Evolutionary conservation across 2,113 vertebrate genomes (phyloP).

Genomic region (Eira barbara): DNA sequence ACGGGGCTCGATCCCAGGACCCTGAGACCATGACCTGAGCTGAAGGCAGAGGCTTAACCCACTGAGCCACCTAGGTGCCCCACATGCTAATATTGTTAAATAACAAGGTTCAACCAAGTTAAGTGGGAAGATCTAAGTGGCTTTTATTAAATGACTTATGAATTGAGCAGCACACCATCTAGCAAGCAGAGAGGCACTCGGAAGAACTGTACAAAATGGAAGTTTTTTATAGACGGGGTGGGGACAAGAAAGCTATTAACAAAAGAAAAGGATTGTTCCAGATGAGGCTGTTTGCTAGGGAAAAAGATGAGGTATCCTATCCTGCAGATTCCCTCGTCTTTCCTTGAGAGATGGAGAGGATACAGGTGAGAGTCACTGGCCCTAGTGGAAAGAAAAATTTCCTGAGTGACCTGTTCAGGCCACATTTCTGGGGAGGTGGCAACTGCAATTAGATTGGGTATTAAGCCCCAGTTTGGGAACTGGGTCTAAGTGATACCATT

Average conservation of each 20-base stretch:
- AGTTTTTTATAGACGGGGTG: background rate
- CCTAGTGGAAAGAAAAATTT: background rate
- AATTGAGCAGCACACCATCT: background rate
- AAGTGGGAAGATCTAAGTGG: background rate
- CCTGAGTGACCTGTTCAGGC: background rate
- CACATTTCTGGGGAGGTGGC: background rate
- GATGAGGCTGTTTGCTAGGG: background rate
- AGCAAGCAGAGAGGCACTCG: background rate
- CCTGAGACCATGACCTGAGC: no score
- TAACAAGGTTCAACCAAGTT: background rate
- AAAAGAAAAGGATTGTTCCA: background rate
- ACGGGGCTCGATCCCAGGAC: no score
- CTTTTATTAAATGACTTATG: background rate
- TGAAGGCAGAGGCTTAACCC: no score
- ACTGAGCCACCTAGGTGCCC: no score
- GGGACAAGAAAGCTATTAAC: background rate
- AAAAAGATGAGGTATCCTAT: background rate
- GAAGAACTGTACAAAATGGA: background rate
- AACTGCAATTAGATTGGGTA: background rate
- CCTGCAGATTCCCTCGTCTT: background rate
- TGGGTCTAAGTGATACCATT: background rate
- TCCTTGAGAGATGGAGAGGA: background rate
- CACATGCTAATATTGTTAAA: background rate
- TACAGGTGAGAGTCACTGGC: background rate
- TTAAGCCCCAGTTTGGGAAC: background rate